These are phyloP conservation scores for Danionella cerebrum DNA, from an alignment of 2,113 vertebrate species.

Conservation along the genomic window DNA sequence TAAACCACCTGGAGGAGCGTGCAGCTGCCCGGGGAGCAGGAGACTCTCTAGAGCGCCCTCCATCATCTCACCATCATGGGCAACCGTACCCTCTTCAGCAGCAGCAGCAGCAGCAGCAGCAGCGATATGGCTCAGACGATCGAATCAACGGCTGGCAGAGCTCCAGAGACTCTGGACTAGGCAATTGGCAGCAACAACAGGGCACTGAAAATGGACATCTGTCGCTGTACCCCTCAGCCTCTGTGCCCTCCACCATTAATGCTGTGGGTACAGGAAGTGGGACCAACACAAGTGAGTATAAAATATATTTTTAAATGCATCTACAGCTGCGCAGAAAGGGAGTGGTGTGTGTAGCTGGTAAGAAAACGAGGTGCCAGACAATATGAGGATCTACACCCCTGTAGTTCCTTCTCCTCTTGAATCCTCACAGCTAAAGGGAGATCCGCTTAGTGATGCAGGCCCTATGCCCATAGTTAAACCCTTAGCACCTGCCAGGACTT, in stretches of 20 bases:
- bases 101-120: constrained; percentile 94
- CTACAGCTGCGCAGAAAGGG: too few species aligned
- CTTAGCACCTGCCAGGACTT: too few species aligned
- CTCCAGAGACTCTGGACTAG: constrained; percentile 85
- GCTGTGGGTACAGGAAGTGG: constrained; percentile 82
- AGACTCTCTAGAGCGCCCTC: constrained; percentile 82
- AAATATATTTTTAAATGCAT: neutral
- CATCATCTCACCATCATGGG: constrained; percentile 72
- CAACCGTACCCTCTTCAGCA: constrained; percentile 79
- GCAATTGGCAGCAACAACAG: constrained; percentile 66
- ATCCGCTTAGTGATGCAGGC: too few species aligned
- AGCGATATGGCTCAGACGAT: constrained; percentile 95
- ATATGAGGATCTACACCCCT: too few species aligned
- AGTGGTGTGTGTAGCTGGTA: too few species aligned
- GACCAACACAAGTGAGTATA: constrained; percentile 82
- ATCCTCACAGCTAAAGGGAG: too few species aligned
- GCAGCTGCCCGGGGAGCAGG: constrained; percentile 74
- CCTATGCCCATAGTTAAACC: too few species aligned
- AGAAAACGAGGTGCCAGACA: too few species aligned
- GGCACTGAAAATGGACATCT: constrained; percentile 91
- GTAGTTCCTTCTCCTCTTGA: too few species aligned
- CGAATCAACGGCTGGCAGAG: constrained; percentile 96
- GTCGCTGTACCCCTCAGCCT: constrained; percentile 88
- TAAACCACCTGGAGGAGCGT: constrained; percentile 95
- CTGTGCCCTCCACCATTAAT: constrained; percentile 91